Percentiles rank a stretch among this genome's conserved stretches.
phyloP scores from a whole-genome alignment of 2,113 vertebrate genomes.

The Silurus glanis region DNA sequence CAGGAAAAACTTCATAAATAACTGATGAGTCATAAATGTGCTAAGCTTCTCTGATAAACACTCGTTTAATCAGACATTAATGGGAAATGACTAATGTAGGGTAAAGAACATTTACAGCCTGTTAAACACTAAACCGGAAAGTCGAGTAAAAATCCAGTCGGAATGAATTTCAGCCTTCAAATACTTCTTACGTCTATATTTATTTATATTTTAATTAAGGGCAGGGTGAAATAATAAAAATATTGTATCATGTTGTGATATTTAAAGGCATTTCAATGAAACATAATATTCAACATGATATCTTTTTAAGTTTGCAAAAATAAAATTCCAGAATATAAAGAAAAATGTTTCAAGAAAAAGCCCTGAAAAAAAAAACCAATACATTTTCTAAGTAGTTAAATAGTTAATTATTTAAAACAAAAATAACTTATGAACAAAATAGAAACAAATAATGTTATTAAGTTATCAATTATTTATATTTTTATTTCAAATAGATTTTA shows the following conservation, averaged over 20 bases:
- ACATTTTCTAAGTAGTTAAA: too few species aligned
- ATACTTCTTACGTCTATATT: neutral
- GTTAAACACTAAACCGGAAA: slow-evolving; percentile 8
- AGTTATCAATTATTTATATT: neutral
- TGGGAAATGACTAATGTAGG: slow-evolving; percentile 6
- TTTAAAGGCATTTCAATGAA: neutral
- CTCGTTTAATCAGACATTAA: slow-evolving; percentile 29
- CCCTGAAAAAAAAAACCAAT: neutral
- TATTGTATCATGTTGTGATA: neutral
- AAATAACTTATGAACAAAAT: neutral
- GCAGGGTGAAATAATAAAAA: neutral
- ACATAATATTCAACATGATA: neutral
- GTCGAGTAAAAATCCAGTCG: neutral
- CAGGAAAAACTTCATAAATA: slow-evolving; percentile 29
- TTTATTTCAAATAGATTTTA: neutral
- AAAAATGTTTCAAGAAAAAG: neutral
- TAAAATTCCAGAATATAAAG: neutral
- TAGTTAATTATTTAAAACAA: neutral
- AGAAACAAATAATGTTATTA: neutral
- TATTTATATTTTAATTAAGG: neutral
- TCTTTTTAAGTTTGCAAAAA: neutral
- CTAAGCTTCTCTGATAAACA: slow-evolving; percentile 38
- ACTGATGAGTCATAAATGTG: slow-evolving; percentile 31
- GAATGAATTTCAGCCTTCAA: neutral
- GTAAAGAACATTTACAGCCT: neutral